phyloP scores from a whole-genome alignment of 2,797 vertebrate genomes.

The Rhinogobio ventralis region DNA sequence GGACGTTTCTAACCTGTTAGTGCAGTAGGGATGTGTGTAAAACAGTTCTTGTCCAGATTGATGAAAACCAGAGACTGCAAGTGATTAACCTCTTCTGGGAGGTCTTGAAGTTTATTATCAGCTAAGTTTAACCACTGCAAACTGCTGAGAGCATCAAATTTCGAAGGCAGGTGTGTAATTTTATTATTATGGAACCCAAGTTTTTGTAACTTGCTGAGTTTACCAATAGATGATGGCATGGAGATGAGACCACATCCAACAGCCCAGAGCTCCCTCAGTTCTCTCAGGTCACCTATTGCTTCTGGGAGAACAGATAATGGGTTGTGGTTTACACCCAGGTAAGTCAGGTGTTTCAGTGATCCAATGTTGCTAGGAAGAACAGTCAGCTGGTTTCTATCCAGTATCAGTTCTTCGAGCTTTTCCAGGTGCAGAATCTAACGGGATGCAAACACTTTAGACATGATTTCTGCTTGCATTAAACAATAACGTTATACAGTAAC shows the following conservation, averaged over 20 bases:
- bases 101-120: conserved; percentile 57
- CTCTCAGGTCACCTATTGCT: conserved; percentile 51
- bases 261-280: conserved; percentile 61
- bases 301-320: conserved; percentile 55
- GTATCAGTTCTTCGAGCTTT: conserved; percentile 55
- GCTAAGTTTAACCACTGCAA: conserved; percentile 60
- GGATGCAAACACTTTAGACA: background rate
- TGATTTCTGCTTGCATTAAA: background rate
- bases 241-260: conserved; percentile 52
- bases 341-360: conserved; percentile 50
- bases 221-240: conserved; percentile 45
- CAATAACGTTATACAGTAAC: too few relatives aligned
- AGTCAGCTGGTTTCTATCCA: conserved; percentile 61
- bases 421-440: conserved; percentile 57
- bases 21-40: conserved; percentile 47
- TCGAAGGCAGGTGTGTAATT: conserved; percentile 46
- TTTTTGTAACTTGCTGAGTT: conserved; percentile 56
- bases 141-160: conserved; percentile 39
- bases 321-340: conserved; percentile 58
- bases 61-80: conserved; percentile 55
- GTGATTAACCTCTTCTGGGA: conserved; percentile 49
- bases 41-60: conserved; percentile 54
- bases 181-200: conserved; percentile 54
- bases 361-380: conserved; percentile 55
- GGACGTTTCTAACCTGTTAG: conserved; percentile 50